Conservation (phyloP, 2,888 invertebrate species). For the Synanthedon andrenaeformis region DNA sequence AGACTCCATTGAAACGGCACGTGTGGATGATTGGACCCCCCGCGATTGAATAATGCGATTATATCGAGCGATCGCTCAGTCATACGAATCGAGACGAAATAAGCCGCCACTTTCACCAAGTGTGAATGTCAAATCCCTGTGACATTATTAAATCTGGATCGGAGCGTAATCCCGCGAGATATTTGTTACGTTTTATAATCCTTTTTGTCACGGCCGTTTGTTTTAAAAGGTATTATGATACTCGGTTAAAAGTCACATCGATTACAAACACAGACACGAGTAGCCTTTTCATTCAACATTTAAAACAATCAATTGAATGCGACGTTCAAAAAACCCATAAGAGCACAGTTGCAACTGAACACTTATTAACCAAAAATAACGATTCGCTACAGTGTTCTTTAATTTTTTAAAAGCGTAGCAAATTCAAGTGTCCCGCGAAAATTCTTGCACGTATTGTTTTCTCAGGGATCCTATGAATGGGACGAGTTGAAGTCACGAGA, state of each 20-base stretch:
- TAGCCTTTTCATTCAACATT: not conserved
- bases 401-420: not conserved
- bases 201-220: conserved; percentile 29
- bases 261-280: not conserved
- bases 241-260: not conserved
- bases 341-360: no score
- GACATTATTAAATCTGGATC: conserved; percentile 49
- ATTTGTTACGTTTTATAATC: conserved; percentile 7
- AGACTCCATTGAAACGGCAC: conserved; percentile 12
- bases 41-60: conserved; percentile 52
- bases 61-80: conserved; percentile 44
- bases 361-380: no score
- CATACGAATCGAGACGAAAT: conserved; percentile 40
- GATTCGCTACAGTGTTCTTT: no score
- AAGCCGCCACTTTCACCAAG: conserved; percentile 57
- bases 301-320: not conserved
- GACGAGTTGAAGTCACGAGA: conserved; percentile 39
- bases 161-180: conserved; percentile 29
- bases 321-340: no score
- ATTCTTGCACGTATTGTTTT: conserved; percentile 52
- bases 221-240: conserved; percentile 12
- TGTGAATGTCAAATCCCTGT: conserved; percentile 53
- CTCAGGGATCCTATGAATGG: conserved; percentile 48
- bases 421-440: conserved; percentile 25
- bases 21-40: conserved; percentile 35